phyloP scores from a whole-genome alignment of 2,797 vertebrate species.

The Malurus splendens region DNA sequence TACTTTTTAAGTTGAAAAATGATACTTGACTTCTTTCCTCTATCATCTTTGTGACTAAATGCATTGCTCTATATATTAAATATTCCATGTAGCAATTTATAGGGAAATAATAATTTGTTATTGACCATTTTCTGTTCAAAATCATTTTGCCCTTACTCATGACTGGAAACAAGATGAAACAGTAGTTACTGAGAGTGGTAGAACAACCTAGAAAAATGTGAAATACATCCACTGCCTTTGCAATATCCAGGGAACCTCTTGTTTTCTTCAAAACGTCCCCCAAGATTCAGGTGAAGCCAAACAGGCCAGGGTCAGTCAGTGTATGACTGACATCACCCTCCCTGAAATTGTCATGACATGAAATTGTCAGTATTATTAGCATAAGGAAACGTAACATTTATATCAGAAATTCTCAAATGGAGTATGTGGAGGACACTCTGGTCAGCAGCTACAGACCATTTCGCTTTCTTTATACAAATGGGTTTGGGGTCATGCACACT shows the following conservation, averaged over 20 bases:
- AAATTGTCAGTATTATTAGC: not conserved
- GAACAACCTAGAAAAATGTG: not conserved
- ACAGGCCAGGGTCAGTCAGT: not conserved
- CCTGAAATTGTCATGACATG: not conserved
- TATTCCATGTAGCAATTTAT: not conserved
- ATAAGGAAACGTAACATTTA: not conserved
- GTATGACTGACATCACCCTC: not conserved
- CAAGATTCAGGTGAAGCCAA: not conserved
- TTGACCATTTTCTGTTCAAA: not conserved
- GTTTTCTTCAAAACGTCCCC: not conserved
- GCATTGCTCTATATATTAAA: not conserved
- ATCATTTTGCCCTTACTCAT: not conserved
- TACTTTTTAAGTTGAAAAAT: not conserved
- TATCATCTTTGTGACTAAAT: not conserved
- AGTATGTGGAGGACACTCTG: accelerated
- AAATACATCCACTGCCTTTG: not conserved
- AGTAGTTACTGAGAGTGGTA: not conserved
- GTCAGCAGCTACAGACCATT: not conserved
- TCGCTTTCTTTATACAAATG: not conserved
- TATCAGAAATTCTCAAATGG: not conserved
- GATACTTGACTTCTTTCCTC: not conserved
- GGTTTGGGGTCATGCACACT: not conserved
- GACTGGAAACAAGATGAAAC: not conserved
- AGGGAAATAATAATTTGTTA: not conserved
- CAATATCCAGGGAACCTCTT: not conserved